A percentile compares a stretch with the other conserved stretches of the same genome.
Conservation (phyloP, 2,113 vertebrate genomes). For the Natator depressus region DNA sequence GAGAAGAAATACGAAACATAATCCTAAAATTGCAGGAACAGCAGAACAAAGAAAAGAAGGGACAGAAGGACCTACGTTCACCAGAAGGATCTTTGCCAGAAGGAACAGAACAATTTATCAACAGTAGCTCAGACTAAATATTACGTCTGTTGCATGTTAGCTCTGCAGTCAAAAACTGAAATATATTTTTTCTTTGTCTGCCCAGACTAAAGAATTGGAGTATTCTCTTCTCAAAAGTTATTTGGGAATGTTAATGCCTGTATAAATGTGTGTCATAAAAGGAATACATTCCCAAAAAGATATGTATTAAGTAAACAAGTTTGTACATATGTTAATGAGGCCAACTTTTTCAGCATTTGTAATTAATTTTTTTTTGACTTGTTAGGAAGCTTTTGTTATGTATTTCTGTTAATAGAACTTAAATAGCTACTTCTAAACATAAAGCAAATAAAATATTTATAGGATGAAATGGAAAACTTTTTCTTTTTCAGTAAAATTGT, state of each 20-base stretch:
- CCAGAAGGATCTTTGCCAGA: conserved; percentile 72
- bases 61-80: conserved; percentile 73
- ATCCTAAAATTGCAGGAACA: conserved; percentile 90
- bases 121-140: conserved; percentile 80
- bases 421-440: conserved; percentile 83
- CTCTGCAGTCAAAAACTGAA: conserved; percentile 66
- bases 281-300: conserved; percentile 79
- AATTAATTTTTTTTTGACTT: conserved; percentile 88
- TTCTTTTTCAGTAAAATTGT: conserved; percentile 80
- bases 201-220: conserved; percentile 68
- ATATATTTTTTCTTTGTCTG: conserved; percentile 55
- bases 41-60: conserved; percentile 85
- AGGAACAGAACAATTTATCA: conserved; percentile 68
- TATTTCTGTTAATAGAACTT: conserved; percentile 89
- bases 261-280: conserved; percentile 82
- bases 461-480: conserved; percentile 83
- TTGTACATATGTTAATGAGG: conserved; percentile 94
- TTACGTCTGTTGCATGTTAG: conserved; percentile 65
- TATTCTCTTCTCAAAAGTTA: conserved; percentile 70
- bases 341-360: conserved; percentile 93
- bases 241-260: conserved; percentile 76
- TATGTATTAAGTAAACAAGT: conserved; percentile 85
- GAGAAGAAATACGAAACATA: conserved; percentile 92
- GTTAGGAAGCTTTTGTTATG: conserved; percentile 86
- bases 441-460: conserved; percentile 88